These are phyloP conservation scores for Panonychus citri DNA, from an alignment of 1,140 invertebrate species.

Conservation along the genomic window DNA sequence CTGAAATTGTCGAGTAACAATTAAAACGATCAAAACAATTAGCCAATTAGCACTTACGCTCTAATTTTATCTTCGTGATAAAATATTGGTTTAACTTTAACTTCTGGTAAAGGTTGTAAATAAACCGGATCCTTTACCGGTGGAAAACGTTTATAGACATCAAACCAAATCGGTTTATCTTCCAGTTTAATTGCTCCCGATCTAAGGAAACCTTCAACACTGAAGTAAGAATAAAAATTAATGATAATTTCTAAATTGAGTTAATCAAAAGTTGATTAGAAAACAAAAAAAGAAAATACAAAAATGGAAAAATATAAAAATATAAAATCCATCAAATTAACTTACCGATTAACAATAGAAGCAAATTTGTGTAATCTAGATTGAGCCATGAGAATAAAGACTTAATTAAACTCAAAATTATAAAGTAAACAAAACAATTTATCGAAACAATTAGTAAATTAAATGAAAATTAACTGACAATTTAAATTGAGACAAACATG, in stretches of 20 bases:
- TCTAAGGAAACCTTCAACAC: slow-evolving; percentile 44
- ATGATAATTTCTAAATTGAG: too few species aligned
- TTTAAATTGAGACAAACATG: too few species aligned
- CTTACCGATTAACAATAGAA: neutral
- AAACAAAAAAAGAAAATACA: neutral
- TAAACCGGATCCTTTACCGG: slow-evolving; percentile 49
- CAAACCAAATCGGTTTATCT: slow-evolving; percentile 69
- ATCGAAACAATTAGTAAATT: too few species aligned
- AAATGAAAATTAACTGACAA: too few species aligned
- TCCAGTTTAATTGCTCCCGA: slow-evolving; percentile 44
- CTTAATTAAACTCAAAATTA: too few species aligned
- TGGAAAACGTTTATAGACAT: slow-evolving; percentile 61
- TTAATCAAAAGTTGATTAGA: too few species aligned
- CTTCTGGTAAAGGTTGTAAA: slow-evolving; percentile 33
- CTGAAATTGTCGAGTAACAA: too few species aligned
- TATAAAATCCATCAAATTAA: neutral
- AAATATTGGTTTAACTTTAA: slow-evolving; percentile 41
- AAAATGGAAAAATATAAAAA: neutral
- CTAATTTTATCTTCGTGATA: slow-evolving; percentile 62
- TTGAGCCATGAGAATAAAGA: too few species aligned
- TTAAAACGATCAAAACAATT: too few species aligned
- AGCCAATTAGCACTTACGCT: slow-evolving; percentile 36
- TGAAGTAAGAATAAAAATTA: too few species aligned
- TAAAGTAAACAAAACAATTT: too few species aligned
- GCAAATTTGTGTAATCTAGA: neutral